These are phyloP conservation scores for Lepidurus couesii DNA, from an alignment of 1,140 invertebrate species.

Conservation along the genomic window DNA sequence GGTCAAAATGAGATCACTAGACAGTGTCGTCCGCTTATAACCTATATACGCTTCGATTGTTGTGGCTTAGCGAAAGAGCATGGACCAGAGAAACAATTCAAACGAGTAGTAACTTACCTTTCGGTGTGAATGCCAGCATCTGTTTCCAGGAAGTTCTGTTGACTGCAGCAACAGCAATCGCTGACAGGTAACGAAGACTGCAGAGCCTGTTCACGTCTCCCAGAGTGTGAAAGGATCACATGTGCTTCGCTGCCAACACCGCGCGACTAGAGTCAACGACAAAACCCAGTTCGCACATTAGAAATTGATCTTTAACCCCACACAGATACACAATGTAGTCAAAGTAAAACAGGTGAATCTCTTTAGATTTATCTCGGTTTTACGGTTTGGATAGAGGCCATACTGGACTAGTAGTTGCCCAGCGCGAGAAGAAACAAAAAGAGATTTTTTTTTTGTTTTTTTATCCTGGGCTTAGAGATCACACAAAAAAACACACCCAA, in stretches of 20 bases:
- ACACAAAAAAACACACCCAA: background rate
- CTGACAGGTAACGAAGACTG: background rate
- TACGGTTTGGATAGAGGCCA: no score
- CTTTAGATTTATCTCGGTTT: no score
- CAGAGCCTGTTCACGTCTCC: background rate
- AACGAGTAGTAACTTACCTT: background rate
- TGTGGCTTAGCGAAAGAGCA: background rate
- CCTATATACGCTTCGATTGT: background rate
- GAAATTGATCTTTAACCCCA: no score
- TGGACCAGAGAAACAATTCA: background rate
- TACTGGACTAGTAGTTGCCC: no score
- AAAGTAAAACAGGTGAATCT: no score
- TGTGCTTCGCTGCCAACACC: background rate
- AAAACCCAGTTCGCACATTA: background rate
- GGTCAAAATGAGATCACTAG: background rate
- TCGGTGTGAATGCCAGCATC: background rate
- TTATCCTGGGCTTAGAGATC: background rate
- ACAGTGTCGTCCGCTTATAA: background rate
- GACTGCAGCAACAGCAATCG: background rate
- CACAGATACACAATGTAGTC: no score
- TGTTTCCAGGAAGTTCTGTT: slow-evolving; percentile 9
- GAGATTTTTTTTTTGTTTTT: background rate
- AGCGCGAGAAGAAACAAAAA: background rate
- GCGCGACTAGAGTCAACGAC: background rate
- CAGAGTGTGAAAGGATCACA: background rate